Evolutionary conservation across 37 sponge, comb jelly and placozoan species (phyloP), one percentile per base, ranked within the genome.

Genomic region (Geodia barretti): DNA sequence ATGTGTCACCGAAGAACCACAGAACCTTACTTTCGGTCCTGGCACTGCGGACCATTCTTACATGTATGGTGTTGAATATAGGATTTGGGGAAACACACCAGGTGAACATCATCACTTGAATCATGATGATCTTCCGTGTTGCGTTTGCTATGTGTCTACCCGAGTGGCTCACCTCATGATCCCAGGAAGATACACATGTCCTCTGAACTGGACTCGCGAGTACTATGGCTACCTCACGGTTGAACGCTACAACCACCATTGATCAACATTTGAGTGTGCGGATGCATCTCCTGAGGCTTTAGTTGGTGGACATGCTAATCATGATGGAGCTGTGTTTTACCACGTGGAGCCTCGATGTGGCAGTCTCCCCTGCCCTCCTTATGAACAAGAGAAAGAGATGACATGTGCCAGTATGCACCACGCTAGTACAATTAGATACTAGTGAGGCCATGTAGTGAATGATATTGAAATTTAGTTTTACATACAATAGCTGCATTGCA

Each of bases 171-270:
- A 31, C 19, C 20, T 76, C 28, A 76, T 75, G 76, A 76, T 84
- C 32, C 84, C 84, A 41, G 84, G 68, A 67, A 41, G 28, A 9
- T 24, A 36, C 28, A 14, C 2, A 26, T 84, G 84, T 39, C 84
- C 84, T 31, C 9, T 32, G 36, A 34, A 35, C 37, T 84, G 84
- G 84, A 84, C 84, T 28, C 39, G n/a, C 20, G 84, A 84, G 67
- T 84, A 84, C 61, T 61, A 63, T 76, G 84, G 84, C 32, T 84
- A 73, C 19, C 77, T 84, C 40, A 76, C 76, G 77, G 39, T 54
- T 41, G 76, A 75, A 40, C 25, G 34, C 60, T 21, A 17, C 32
- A 17, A 29, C 33, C 69, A 75, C 54, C 24, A 58, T 30, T 37
- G 70, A 31, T 39, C 54, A 61, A 75, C 43, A 1, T 84, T 47